Conservation (phyloP, 2,888 invertebrate species). For the Papilio protenor region DNA sequence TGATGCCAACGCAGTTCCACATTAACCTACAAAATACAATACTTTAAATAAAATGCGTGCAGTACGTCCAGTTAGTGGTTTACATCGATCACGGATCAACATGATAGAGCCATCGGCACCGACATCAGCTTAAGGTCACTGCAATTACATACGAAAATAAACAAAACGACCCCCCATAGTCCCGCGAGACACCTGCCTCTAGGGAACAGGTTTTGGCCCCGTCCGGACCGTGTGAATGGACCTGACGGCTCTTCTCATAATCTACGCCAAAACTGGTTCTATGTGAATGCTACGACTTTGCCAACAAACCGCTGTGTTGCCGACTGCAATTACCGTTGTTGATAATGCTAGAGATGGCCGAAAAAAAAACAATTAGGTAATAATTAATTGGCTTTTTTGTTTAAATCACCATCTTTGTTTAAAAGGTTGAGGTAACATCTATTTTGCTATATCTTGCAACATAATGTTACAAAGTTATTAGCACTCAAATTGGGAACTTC, state of each 20-base stretch:
- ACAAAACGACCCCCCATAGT: constrained; percentile 50
- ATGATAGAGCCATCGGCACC: constrained; percentile 36
- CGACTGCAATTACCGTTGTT: constrained; percentile 42
- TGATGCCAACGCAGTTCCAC: neutral
- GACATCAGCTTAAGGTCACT: constrained; percentile 58
- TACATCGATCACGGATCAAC: constrained; percentile 4
- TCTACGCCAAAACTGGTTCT: constrained; percentile 67
- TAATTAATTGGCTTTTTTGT: constrained; percentile 10
- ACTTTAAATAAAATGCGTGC: neutral
- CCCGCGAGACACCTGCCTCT: constrained; percentile 71
- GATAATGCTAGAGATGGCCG: constrained; percentile 24
- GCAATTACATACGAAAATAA: constrained; percentile 56
- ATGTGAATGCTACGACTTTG: constrained; percentile 45
- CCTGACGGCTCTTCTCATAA: constrained; percentile 71
- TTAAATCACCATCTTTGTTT: neutral
- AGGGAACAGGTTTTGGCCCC: constrained; percentile 70
- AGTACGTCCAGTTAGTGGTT: neutral
- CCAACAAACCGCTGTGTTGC: constrained; percentile 27
- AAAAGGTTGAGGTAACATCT: constrained; percentile 3
- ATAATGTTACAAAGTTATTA: neutral
- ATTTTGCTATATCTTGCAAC: neutral
- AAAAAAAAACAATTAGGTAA: constrained; percentile 18
- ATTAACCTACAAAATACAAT: neutral
- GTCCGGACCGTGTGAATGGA: constrained; percentile 73
- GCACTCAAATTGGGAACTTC: neutral